These are phyloP conservation scores for Trogon melanurus DNA, from an alignment of 2,113 vertebrate genomes.

Conservation along the genomic window DNA sequence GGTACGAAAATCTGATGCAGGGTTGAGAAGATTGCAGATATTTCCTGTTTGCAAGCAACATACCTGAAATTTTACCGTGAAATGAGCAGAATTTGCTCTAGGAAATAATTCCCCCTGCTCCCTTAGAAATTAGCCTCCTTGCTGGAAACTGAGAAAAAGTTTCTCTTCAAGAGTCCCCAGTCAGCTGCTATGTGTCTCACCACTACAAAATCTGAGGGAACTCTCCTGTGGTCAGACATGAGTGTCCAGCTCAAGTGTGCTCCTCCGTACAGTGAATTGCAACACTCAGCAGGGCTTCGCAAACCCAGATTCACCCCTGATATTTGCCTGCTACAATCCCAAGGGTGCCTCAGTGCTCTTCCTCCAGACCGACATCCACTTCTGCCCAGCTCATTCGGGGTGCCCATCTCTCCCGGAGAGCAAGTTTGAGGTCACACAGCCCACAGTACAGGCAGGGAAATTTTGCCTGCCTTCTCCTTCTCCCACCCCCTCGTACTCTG, in stretches of 20 bases:
- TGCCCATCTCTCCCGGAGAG: background rate
- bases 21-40: background rate
- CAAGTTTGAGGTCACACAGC: rapidly evolving
- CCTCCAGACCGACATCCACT: background rate
- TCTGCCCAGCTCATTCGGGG: background rate
- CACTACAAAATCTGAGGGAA: background rate
- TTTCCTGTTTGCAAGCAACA: background rate
- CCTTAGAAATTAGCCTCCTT: background rate
- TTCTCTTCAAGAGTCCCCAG: background rate
- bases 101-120: background rate
- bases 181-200: background rate
- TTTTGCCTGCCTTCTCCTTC: background rate
- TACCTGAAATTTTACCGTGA: background rate
- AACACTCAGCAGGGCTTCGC: rapidly evolving
- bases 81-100: background rate
- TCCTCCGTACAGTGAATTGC: rapidly evolving
- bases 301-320: background rate
- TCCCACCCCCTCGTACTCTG: background rate
- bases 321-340: background rate
- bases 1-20: background rate
- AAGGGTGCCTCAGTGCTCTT: background rate
- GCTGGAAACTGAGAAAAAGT: background rate
- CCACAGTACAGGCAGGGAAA: background rate
- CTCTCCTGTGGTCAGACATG: background rate
- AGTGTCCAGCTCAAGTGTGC: background rate